Percentiles rank a stretch among this genome's conserved stretches.
Conservation (phyloP, 2,113 vertebrate genomes). For the Lipotes vexillifer region DNA sequence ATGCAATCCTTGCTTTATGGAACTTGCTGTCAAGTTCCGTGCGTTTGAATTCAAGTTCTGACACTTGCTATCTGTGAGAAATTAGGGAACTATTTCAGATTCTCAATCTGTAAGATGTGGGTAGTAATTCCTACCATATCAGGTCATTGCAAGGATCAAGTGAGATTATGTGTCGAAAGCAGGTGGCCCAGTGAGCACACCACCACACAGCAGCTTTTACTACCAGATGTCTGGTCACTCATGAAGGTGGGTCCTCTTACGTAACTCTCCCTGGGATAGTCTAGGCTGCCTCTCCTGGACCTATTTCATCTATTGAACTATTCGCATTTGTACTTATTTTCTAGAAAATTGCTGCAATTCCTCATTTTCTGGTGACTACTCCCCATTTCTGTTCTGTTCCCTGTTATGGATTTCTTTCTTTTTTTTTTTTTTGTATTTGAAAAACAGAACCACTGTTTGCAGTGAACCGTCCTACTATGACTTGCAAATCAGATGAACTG, state of each 20-base stretch:
- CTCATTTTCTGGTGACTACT: not conserved
- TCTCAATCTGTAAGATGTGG: not conserved
- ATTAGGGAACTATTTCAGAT: not conserved
- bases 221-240: not conserved
- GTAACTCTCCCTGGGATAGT: not conserved
- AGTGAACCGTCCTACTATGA: not conserved
- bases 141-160: not conserved
- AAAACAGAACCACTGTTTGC: not conserved
- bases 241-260: not conserved
- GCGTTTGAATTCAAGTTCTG: not conserved
- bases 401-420: not conserved
- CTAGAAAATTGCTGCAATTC: conserved; percentile 20
- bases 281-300: not conserved
- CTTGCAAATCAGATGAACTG: not conserved
- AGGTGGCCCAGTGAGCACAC: not conserved
- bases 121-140: not conserved
- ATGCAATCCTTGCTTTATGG: not conserved
- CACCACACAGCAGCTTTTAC: not conserved
- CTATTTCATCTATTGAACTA: not conserved
- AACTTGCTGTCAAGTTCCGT: not conserved
- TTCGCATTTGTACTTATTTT: not conserved
- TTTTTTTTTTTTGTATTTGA: not conserved
- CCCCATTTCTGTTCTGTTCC: not conserved
- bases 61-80: not conserved
- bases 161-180: not conserved